These are phyloP conservation scores for Sebastes trivittatus DNA, from an alignment of 2,797 vertebrate species.

Conservation along the genomic window DNA sequence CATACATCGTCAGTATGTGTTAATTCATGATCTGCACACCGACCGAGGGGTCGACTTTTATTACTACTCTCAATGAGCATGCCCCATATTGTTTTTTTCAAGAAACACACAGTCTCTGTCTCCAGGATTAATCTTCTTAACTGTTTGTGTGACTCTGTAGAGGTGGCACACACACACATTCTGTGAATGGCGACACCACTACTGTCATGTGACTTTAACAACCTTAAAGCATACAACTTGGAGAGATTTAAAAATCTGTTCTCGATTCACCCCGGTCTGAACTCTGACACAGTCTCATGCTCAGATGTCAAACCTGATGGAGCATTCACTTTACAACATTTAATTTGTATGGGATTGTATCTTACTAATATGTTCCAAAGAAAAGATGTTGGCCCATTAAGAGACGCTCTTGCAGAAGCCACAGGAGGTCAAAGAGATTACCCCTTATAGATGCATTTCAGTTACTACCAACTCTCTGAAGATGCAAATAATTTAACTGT, in stretches of 20 bases:
- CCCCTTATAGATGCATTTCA: not conserved
- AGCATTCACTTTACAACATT: not conserved
- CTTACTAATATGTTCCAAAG: not conserved
- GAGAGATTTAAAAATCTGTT: constrained; percentile 4
- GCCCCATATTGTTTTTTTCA: constrained; percentile 21
- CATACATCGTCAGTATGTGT: not conserved
- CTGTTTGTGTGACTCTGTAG: constrained; percentile 35
- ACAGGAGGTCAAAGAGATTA: not conserved
- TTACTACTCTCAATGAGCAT: constrained; percentile 2
- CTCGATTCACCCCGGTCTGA: not conserved
- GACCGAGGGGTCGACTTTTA: not conserved
- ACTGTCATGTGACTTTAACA: constrained; percentile 5
- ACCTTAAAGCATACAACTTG: not conserved
- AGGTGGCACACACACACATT: constrained; percentile 10
- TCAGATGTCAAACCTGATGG: constrained; percentile 1
- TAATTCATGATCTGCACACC: not conserved
- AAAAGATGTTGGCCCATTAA: not conserved
- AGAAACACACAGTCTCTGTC: constrained; percentile 36
- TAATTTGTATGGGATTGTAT: not conserved
- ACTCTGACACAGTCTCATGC: not conserved
- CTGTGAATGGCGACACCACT: not conserved
- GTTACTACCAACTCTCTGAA: not conserved
- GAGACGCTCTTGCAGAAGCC: not conserved
- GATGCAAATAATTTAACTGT: not conserved
- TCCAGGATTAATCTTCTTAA: constrained; percentile 74